Base-by-base conservation (phyloP, 2,888 invertebrate genomes). In the Macrosoma leucophasiata region DNA sequence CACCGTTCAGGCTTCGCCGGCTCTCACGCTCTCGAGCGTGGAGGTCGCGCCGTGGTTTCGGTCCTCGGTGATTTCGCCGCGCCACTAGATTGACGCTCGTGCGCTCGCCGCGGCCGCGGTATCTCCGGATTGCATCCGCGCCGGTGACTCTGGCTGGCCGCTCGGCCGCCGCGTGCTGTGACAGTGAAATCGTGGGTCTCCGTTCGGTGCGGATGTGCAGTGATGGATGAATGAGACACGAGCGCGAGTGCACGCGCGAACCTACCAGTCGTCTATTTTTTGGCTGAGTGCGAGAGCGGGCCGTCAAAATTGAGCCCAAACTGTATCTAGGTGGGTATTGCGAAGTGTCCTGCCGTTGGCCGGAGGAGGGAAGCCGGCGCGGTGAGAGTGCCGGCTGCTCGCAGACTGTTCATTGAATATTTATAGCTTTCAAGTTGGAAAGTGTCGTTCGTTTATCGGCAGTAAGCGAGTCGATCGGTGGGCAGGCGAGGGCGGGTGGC, bases 251-350 rank as follows among this genome's bases (percentile, higher is more conserved):
- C 58, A 60, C 58, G 58, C 60, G 60, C 53, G 52, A 62, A 62
- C 63, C 65, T 50, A 55, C 59, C 52, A 61, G 55, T 55, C 62
- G 53, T 55, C 65, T 58, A 53, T 69, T 74, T 71, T 72, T 57
- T 73, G 64, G 65, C 62, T 50, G 62, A 67, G 73, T 66, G 72
- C 58, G 62, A 70, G 62, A 70, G 65, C 56, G 71, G 73, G 66
- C 57, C 78, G 77, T 73, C 84, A 79, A 84, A 81, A 84, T 84
- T 84, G 84, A 82, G 77, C 78, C 84, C 68, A 84, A 81, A 76
- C 72, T 84, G 73, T 84, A 82, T 74, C 60, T 82, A 79, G 84
- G 84, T 84, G 60, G 67, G 84, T 84, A 73, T 66, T 50, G 52
- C 25, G 36, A 50, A 39, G 37, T 45, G 39, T 50, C 48, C 47